Base-by-base conservation (phyloP, 2,888 invertebrate species). In the Isoperla grammatica region DNA sequence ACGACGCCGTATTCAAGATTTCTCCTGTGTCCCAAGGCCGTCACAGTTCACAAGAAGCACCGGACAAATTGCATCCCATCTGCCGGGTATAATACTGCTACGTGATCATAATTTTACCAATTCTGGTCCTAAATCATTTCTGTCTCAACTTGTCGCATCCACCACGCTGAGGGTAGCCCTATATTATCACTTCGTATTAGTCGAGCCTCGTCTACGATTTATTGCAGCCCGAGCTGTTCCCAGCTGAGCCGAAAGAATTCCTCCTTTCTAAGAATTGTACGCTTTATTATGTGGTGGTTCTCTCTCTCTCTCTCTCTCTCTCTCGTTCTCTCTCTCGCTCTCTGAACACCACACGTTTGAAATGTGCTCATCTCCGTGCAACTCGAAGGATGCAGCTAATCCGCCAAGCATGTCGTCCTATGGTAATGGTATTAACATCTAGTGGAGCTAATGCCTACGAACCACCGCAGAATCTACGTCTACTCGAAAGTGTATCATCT, bases 91-190 rank as follows among this genome's bases (percentile, higher is more conserved):
- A 56, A 60, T 39, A 48, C 49, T 23, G 56, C 59, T 56, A 55
- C 60, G 60, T 60, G 60, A 56, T 55, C 39, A 60, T 60, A 58
- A 60, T 60, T 60, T 56, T 56, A 48, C 60, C 60, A 60, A 60
- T 60, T 60, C 46, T 46, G 46, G 22, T 37, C 35, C 20, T 54
- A 59, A 59, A 59, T 57, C 46, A 46, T 54, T 29, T 59, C 39
- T 54, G 42, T 55, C 46, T 46, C 54, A 37, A 17, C 42, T 55
- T 17, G 50, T 35, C 43, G 23, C 50, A 2, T 35, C 45, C 43
- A 59, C 29, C 37, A 53, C 35, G n/a, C 13, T 37, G 15, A 13
- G 37, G 19, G 15, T 45, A 37, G 39, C 53, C 53, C 53, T 53
- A 53, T 53, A 53, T 53, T 53, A 53, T 53, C 53, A 39, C 53